Conservation (phyloP, 1,140 invertebrate genomes). For the Grapholita molesta region DNA sequence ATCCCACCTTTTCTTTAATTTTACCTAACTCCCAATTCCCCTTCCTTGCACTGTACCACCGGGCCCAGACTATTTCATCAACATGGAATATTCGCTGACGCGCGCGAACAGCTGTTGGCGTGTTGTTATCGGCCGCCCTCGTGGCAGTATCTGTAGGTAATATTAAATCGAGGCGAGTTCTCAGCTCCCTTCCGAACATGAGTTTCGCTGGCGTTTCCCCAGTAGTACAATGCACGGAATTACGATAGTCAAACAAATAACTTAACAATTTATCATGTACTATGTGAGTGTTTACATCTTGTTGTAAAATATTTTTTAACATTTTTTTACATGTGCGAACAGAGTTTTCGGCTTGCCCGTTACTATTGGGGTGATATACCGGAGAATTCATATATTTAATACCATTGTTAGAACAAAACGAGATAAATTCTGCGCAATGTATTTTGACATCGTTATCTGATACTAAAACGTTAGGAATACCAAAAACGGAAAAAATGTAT, state of each 20-base stretch:
- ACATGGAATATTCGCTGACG: not conserved
- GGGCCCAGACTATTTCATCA: not conserved
- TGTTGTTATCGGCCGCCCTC: not conserved
- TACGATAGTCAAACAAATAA: constrained; percentile 21
- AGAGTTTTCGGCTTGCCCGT: constrained; percentile 28
- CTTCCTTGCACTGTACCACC: not conserved
- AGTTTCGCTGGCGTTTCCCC: constrained; percentile 6
- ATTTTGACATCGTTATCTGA: constrained; percentile 34
- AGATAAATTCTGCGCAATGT: constrained; percentile 21
- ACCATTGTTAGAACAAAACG: constrained; percentile 29
- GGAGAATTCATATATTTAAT: constrained; percentile 29
- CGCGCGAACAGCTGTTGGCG: not conserved
- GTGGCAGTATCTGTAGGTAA: not conserved
- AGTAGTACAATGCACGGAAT: constrained; percentile 22
- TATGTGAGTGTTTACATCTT: not conserved
- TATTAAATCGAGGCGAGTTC: not conserved
- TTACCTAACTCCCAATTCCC: not conserved
- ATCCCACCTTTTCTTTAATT: not conserved
- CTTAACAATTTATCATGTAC: constrained; percentile 7
- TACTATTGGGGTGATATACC: constrained; percentile 29
- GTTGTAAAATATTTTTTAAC: constrained; percentile 20
- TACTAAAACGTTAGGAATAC: too few relatives aligned
- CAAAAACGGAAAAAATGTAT: too few relatives aligned
- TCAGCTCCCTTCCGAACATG: not conserved
- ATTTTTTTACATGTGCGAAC: constrained; percentile 32